Base-by-base conservation (phyloP, 2,797 vertebrate genomes). In the Cercopithecus diana region DNA sequence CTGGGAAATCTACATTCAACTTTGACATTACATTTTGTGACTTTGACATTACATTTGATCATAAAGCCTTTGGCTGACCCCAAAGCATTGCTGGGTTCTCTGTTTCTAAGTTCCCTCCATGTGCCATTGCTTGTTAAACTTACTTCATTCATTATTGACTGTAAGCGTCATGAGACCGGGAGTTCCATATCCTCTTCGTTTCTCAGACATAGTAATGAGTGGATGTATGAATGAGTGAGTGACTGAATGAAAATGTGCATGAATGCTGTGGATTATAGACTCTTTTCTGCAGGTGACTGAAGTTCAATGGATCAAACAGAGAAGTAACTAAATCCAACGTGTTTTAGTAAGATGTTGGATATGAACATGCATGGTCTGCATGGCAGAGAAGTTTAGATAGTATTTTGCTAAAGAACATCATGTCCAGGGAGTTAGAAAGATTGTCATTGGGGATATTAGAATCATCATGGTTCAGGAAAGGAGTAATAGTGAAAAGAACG, bases 191-290 rank as follows among this genome's bases (percentile, higher is more conserved):
- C 52, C 5, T 80, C 55, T 45, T 83, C 8, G n/a, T 2, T 33
- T 17, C 33, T 73, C 55, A 36, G 30, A 43, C 2, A 33, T 4
- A 19, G 5, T 4, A 70, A n/a, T 67, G 58, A 86, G 0, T 79
- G 22, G 0, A 43, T 73, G 7, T 50, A 30, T 28, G 39, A 67
- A 15, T 33, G 24, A 1, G 24, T 24, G 11, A 28, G 10, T 17
- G 2, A 4, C 20, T 83, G 50, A 67, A 22, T 75, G n/a, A 24
- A 50, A 93, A 88, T 36, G 73, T 2, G 3, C 7, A 43, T 12
- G 5, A 28, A 26, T 39, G 20, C 4, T 64, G 9, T 5, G 6
- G 2, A 52, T 4, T 39, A 5, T n/a, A 5, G 22, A 14, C 2
- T n/a, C 22, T 61, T 86, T 70, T 85, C 22, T 73, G 17, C 33